These are phyloP conservation scores for Scotopteryx bipunctaria DNA, from an alignment of 2,888 invertebrate genomes.

Conservation along the genomic window DNA sequence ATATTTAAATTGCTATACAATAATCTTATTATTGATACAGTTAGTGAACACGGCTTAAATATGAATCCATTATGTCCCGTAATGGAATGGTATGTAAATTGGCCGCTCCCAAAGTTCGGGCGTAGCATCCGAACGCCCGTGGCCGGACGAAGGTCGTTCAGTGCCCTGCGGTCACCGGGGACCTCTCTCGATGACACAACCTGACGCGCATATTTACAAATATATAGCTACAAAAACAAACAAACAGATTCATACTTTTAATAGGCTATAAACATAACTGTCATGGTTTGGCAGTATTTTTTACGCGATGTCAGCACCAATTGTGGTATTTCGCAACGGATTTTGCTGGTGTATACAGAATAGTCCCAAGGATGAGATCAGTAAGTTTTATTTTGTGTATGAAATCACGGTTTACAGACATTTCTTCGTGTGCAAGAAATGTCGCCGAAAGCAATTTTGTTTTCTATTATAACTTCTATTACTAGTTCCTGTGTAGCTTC, in stretches of 20 bases:
- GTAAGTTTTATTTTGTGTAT: too few relatives aligned
- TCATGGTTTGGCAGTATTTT: background rate
- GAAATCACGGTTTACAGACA: too few relatives aligned
- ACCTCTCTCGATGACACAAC: conserved; percentile 18
- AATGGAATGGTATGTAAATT: conserved; percentile 20
- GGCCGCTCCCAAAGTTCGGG: conserved; percentile 25
- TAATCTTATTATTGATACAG: conserved; percentile 14
- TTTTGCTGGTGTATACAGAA: too few relatives aligned
- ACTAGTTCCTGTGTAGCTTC: too few relatives aligned
- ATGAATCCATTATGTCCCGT: conserved; percentile 5
- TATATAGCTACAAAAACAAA: too few relatives aligned
- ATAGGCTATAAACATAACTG: background rate
- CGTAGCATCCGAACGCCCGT: conserved; percentile 21
- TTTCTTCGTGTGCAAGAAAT: too few relatives aligned
- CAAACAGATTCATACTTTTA: background rate
- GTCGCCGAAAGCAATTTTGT: too few relatives aligned
- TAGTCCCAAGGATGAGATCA: too few relatives aligned
- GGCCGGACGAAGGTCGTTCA: conserved; percentile 27
- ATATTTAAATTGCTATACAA: background rate
- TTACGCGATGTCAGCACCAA: too few relatives aligned
- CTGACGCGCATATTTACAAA: background rate
- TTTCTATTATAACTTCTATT: too few relatives aligned
- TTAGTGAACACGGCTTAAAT: conserved; percentile 10
- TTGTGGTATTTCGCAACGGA: too few relatives aligned
- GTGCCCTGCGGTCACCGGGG: conserved; percentile 21